Conservation (phyloP, 2,888 invertebrate genomes). For the Pterostichus niger region DNA sequence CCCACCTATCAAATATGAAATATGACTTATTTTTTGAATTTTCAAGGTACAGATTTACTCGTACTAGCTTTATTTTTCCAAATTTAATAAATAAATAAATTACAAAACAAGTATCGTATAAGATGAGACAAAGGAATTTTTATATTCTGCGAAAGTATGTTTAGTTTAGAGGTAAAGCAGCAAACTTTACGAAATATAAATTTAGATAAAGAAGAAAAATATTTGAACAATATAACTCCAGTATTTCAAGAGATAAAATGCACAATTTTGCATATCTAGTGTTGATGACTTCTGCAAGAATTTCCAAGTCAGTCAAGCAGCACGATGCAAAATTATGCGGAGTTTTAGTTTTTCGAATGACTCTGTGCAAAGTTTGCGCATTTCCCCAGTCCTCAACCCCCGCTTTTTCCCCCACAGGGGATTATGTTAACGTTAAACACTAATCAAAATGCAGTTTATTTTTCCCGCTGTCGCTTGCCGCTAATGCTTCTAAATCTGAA, state of each 20-base stretch:
- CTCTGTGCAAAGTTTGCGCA: slow-evolving; percentile 28
- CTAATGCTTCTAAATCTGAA: slow-evolving; percentile 63
- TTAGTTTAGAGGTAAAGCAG: not conserved
- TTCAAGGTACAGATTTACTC: too few relatives aligned
- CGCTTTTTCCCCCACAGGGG: slow-evolving; percentile 31
- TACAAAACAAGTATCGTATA: not conserved
- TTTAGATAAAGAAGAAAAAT: slow-evolving; percentile 38
- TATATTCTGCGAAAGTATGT: not conserved
- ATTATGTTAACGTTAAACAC: slow-evolving; percentile 63
- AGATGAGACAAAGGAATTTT: slow-evolving; percentile 5
- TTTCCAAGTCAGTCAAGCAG: slow-evolving; percentile 22
- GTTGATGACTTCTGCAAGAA: slow-evolving; percentile 31
- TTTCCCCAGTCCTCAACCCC: not conserved
- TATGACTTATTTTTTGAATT: too few relatives aligned
- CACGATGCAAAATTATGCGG: slow-evolving; percentile 49
- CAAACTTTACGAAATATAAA: slow-evolving; percentile 24
- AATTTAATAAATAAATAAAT: not conserved
- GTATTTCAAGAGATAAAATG: slow-evolving; percentile 28
- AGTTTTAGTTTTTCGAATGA: slow-evolving; percentile 57
- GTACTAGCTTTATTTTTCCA: not conserved
- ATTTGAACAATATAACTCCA: slow-evolving; percentile 27
- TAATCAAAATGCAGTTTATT: slow-evolving; percentile 65
- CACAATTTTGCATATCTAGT: slow-evolving; percentile 31
- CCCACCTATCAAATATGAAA: too few relatives aligned
- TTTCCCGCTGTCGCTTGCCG: slow-evolving; percentile 50